phyloP scores from a whole-genome alignment of 2,888 invertebrate genomes.

The Tuta absoluta region DNA sequence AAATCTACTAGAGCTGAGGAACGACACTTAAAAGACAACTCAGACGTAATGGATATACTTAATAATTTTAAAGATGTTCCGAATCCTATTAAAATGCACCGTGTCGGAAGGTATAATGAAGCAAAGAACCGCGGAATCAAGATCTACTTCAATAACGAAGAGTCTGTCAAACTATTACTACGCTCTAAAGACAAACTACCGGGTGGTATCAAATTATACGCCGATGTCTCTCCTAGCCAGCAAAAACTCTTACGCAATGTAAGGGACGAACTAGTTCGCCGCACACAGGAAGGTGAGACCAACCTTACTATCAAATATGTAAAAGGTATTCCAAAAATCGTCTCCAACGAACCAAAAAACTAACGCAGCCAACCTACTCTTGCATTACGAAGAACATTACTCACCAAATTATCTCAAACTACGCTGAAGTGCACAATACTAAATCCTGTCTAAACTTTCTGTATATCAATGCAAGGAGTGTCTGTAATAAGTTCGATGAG shows the following conservation, averaged over 20 bases:
- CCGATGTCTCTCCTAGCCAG: conserved; percentile 33
- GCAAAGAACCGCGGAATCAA: conserved; percentile 25
- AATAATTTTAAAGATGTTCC: conserved; percentile 11
- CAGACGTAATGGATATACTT: conserved; percentile 13
- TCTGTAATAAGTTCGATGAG: conserved; percentile 28
- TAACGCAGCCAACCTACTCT: background rate
- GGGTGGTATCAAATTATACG: conserved; percentile 23
- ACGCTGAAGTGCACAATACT: background rate
- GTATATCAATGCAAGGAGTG: conserved; percentile 37
- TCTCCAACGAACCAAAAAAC: background rate
- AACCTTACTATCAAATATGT: conserved; percentile 18
- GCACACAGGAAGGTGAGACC: conserved; percentile 27
- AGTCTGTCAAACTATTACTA: conserved; percentile 18
- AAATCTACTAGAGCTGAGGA: conserved; percentile 13
- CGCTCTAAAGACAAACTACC: conserved; percentile 17
- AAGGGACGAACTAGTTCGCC: conserved; percentile 28
- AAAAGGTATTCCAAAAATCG: background rate
- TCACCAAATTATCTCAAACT: conserved; percentile 3
- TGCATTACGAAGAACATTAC: background rate
- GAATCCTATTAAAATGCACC: conserved; percentile 16
- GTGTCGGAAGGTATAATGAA: conserved; percentile 21
- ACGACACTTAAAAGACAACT: conserved; percentile 2
- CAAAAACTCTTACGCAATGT: conserved; percentile 24
- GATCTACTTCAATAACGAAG: conserved; percentile 18
- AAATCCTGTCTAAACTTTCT: conserved; percentile 32